Conservation (phyloP, 2,113 vertebrate species). For the Tyto alba region DNA sequence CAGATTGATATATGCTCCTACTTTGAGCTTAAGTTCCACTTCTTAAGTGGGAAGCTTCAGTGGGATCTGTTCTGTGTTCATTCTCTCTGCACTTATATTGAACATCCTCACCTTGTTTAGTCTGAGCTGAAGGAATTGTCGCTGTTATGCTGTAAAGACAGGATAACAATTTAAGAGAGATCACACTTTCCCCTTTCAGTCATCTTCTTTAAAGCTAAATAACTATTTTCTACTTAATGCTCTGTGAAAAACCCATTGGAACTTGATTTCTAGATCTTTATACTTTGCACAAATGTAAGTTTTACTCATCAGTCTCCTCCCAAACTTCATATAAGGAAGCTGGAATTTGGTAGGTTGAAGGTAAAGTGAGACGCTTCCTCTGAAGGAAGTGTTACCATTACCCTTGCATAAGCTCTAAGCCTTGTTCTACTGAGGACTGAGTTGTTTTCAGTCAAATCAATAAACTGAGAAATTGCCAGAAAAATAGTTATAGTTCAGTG, state of each 20-base stretch:
- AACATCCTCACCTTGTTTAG: not conserved
- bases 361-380: not conserved
- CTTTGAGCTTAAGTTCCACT: not conserved
- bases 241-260: not conserved
- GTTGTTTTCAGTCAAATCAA: not conserved
- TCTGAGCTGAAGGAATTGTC: not conserved
- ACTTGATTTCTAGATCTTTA: not conserved
- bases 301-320: not conserved
- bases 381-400: not conserved
- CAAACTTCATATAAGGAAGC: not conserved
- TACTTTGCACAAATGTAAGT: not conserved
- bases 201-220: not conserved
- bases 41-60: not conserved
- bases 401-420: not conserved
- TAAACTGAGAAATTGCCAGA: not conserved
- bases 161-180: not conserved
- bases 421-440: not conserved
- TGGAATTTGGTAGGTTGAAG: not conserved
- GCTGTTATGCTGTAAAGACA: not conserved
- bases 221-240: not conserved
- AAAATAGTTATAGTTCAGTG: not conserved
- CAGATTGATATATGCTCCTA: not conserved
- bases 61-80: accelerated
- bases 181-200: not conserved
- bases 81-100: not conserved